These are phyloP conservation scores for Phoenoteleia sp. DNA, from an alignment of 2,888 invertebrate species.

Conservation along the genomic window DNA sequence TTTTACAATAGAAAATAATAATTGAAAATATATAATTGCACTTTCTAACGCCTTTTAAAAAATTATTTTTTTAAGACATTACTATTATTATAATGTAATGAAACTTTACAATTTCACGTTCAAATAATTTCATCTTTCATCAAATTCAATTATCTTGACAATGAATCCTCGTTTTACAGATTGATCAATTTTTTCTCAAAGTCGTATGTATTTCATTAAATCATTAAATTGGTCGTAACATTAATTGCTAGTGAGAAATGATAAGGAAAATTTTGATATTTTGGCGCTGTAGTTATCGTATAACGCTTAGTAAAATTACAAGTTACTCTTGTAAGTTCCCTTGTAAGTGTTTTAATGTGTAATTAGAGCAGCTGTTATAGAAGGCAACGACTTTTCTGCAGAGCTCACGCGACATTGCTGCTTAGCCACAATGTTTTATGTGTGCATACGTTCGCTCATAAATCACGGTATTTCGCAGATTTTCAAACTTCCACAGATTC, in stretches of 20 bases:
- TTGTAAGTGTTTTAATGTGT: constrained; percentile 60
- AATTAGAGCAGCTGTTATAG: constrained; percentile 63
- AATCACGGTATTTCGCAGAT: constrained; percentile 57
- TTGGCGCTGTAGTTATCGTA: constrained; percentile 10
- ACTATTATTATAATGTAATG: too few species aligned
- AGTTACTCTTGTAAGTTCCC: constrained; percentile 59
- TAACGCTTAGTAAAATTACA: constrained; percentile 15
- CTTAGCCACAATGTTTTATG: constrained; percentile 66
- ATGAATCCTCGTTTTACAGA: constrained; percentile 77
- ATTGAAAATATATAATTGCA: too few species aligned
- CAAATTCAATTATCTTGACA: too few species aligned
- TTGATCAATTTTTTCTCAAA: constrained; percentile 47
- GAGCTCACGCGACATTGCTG: constrained; percentile 59
- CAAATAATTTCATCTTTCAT: too few species aligned
- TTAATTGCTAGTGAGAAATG: constrained; percentile 17
- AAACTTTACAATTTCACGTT: too few species aligned
- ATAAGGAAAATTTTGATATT: background rate
- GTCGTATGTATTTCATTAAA: constrained; percentile 48
- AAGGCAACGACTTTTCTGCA: constrained; percentile 54
- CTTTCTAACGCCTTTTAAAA: too few species aligned
- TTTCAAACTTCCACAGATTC: constrained; percentile 40
- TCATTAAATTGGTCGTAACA: background rate
- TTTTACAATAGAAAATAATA: too few species aligned
- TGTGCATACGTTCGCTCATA: constrained; percentile 55
- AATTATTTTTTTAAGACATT: too few species aligned